Evolutionary conservation across 2,888 invertebrate species (phyloP).

Genomic region (Pomacea canaliculata): DNA sequence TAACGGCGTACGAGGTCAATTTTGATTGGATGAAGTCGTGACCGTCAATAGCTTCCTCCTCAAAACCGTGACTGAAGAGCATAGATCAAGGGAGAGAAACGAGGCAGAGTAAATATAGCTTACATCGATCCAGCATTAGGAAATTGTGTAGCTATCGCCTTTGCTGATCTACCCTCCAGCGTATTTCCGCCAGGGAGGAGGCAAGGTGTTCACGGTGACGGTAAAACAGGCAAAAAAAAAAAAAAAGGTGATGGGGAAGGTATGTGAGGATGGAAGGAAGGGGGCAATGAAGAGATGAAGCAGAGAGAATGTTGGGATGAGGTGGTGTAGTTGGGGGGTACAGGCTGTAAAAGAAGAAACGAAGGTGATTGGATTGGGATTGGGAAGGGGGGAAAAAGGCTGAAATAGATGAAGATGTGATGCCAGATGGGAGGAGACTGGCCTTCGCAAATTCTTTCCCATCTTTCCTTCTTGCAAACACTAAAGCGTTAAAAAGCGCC

Average conservation of each 20-base stretch:
- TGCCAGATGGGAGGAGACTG: too few species aligned
- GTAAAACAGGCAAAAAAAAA: not conserved
- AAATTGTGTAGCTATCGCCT: constrained; percentile 4
- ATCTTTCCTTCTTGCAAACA: too few species aligned
- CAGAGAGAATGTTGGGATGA: too few species aligned
- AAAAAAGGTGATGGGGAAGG: not conserved
- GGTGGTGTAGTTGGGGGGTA: too few species aligned
- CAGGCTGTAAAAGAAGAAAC: too few species aligned
- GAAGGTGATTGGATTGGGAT: too few species aligned
- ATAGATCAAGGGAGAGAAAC: constrained; percentile 1
- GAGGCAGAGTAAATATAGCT: not conserved
- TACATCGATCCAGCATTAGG: constrained; percentile 3
- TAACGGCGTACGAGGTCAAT: not conserved
- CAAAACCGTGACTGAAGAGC: not conserved
- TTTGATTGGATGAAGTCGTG: not conserved
- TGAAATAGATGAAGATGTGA: too few species aligned
- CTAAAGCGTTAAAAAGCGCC: too few species aligned
- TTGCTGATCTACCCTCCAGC: not conserved
- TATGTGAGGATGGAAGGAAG: not conserved
- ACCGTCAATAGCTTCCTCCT: not conserved
- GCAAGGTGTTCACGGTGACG: not conserved
- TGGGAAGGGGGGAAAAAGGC: too few species aligned
- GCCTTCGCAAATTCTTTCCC: too few species aligned
- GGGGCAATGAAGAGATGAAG: too few species aligned
- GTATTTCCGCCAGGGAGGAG: not conserved